Conservation (phyloP, 2,888 invertebrate species). For the Stenichneumon culpator region DNA sequence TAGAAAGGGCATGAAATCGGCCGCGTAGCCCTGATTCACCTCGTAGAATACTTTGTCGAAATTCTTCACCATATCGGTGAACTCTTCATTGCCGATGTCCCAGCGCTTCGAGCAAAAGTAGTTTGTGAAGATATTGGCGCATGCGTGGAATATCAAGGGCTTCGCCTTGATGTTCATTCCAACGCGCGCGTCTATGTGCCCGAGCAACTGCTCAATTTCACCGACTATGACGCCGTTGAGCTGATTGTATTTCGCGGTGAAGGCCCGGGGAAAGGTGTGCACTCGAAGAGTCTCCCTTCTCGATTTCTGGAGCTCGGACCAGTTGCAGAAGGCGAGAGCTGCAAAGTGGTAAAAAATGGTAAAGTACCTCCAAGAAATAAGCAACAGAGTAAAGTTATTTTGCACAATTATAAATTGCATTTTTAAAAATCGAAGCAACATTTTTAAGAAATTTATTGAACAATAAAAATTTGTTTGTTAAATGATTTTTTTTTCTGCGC, state of each 20-base stretch:
- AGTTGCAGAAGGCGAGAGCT: slow-evolving; percentile 91
- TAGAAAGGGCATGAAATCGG: slow-evolving; percentile 89
- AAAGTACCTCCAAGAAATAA: no score
- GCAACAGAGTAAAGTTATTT: neutral
- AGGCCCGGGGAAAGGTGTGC: slow-evolving; percentile 87
- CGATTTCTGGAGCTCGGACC: slow-evolving; percentile 88
- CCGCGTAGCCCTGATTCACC: slow-evolving; percentile 89
- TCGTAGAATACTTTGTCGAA: slow-evolving; percentile 90
- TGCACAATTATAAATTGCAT: neutral
- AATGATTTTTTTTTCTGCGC: neutral
- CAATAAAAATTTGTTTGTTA: neutral
- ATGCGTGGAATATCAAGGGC: slow-evolving; percentile 85
- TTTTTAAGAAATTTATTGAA: neutral
- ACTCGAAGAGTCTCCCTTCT: slow-evolving; percentile 87
- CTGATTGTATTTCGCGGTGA: slow-evolving; percentile 86
- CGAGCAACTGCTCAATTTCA: slow-evolving; percentile 83
- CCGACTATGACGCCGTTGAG: slow-evolving; percentile 86
- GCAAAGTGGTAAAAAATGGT: slow-evolving; percentile 71
- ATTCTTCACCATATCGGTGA: slow-evolving; percentile 86
- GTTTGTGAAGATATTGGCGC: slow-evolving; percentile 88
- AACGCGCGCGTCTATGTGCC: slow-evolving; percentile 75
- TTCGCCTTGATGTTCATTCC: slow-evolving; percentile 84
- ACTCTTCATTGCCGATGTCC: slow-evolving; percentile 84
- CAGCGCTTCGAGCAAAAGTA: slow-evolving; percentile 88
- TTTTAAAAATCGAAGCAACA: neutral